Conservation (phyloP, 2,888 invertebrate genomes). For the Patella ulyssiponensis region DNA sequence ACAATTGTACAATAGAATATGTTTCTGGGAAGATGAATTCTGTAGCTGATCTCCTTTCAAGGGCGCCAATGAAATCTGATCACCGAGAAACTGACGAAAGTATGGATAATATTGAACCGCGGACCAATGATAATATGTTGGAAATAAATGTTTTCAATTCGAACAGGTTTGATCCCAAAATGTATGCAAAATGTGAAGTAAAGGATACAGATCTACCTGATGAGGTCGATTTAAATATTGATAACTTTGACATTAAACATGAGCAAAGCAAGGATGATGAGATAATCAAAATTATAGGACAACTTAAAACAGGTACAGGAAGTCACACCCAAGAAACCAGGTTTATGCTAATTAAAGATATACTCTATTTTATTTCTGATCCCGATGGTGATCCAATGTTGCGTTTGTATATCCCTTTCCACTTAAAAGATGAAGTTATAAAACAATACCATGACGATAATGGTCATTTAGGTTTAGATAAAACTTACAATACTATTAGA, state of each 20-base stretch:
- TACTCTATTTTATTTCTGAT: slow-evolving; percentile 5
- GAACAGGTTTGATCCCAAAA: neutral
- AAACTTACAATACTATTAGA: slow-evolving; percentile 18
- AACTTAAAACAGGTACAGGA: no score
- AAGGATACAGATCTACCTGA: neutral
- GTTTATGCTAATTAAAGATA: no score
- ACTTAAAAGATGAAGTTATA: neutral
- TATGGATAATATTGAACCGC: neutral
- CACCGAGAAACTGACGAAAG: neutral
- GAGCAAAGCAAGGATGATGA: no score
- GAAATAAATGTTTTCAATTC: slow-evolving; percentile 12
- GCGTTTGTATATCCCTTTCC: slow-evolving; percentile 4
- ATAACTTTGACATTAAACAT: no score
- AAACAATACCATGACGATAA: slow-evolving; percentile 19
- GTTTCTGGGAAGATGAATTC: no score
- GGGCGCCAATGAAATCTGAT: no score
- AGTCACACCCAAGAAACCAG: no score
- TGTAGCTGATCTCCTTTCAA: no score
- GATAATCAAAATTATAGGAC: no score
- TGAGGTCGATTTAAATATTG: neutral
- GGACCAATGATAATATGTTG: neutral
- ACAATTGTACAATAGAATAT: no score
- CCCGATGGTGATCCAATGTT: neutral
- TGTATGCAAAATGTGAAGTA: slow-evolving; percentile 5
- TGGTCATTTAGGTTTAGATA: slow-evolving; percentile 16